A percentile compares a stretch with the other conserved stretches of the same genome.
These are phyloP conservation scores for Melinaea menophilus DNA, from an alignment of 2,888 invertebrate species.

Conservation along the genomic window DNA sequence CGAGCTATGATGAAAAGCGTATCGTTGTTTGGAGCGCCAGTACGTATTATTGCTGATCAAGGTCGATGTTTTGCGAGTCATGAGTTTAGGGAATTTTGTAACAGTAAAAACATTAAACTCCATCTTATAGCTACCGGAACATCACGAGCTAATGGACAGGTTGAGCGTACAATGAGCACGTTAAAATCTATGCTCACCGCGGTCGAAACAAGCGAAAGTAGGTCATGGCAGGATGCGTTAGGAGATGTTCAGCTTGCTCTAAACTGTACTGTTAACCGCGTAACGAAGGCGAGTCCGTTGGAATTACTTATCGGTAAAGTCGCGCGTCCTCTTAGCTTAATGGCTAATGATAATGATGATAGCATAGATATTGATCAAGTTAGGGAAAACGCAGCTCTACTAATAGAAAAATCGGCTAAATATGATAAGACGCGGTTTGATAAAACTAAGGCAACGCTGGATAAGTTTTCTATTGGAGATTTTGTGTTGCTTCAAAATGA, in stretches of 20 bases:
- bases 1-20: slow-evolving; percentile 16
- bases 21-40: slow-evolving; percentile 28
- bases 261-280: slow-evolving; percentile 29
- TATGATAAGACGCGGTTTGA: slow-evolving; percentile 23
- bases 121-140: slow-evolving; percentile 34
- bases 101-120: slow-evolving; percentile 23
- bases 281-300: slow-evolving; percentile 36
- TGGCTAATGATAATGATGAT: slow-evolving; percentile 19
- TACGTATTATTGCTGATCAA: slow-evolving; percentile 29
- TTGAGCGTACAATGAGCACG: too few species aligned
- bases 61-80: slow-evolving; percentile 31
- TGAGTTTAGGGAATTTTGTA: slow-evolving; percentile 30
- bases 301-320: slow-evolving; percentile 38
- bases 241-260: slow-evolving; percentile 4
- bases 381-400: slow-evolving; percentile 9
- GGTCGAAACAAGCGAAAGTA: too few species aligned
- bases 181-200: too few species aligned
- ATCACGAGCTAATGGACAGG: too few species aligned
- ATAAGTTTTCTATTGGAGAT: slow-evolving; percentile 17
- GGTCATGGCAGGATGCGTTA: too few species aligned
- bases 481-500: slow-evolving; percentile 7
- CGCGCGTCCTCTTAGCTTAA: slow-evolving; percentile 27
- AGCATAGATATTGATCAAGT: slow-evolving; percentile 4
- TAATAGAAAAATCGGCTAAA: slow-evolving; percentile 9
- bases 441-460: slow-evolving; percentile 16